These are phyloP conservation scores for Lerista edwardsae DNA, from an alignment of 2,797 vertebrate species.

Conservation along the genomic window DNA sequence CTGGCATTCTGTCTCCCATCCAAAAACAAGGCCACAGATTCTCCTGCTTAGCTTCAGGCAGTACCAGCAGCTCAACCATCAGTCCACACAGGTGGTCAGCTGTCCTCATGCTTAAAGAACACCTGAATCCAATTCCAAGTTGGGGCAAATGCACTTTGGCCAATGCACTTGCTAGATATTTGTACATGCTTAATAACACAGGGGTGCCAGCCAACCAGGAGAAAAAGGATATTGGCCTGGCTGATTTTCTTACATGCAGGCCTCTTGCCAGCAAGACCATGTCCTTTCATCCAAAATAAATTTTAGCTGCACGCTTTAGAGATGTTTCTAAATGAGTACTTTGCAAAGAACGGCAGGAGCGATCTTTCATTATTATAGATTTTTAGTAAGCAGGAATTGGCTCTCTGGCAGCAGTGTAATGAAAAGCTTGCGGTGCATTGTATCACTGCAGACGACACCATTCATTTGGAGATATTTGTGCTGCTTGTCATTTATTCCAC, in stretches of 20 bases:
- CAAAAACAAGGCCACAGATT: no score
- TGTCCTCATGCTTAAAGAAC: no score
- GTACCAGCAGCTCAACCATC: no score
- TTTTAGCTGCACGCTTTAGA: background rate
- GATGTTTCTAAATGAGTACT: conserved; percentile 37
- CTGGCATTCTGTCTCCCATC: no score
- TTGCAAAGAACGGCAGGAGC: conserved; percentile 43
- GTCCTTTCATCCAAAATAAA: background rate
- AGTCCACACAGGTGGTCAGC: no score
- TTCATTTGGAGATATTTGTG: conserved; percentile 54
- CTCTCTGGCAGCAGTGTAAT: conserved; percentile 35
- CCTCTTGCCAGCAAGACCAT: background rate
- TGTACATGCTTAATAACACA: background rate
- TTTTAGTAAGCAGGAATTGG: conserved; percentile 58
- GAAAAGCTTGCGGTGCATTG: conserved; percentile 49
- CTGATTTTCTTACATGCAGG: background rate
- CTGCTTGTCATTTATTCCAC: conserved; percentile 40
- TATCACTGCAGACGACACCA: conserved; percentile 43
- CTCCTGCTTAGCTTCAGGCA: no score
- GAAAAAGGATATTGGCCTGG: no score
- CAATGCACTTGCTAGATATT: background rate
- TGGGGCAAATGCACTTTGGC: background rate
- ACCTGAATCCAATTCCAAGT: background rate
- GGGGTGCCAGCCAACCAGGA: background rate
- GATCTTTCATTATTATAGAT: conserved; percentile 53